Percentiles rank a stretch among this genome's conserved stretches.
phyloP scores from a whole-genome alignment of 2,113 vertebrate genomes.

The Brachyistius frenatus region DNA sequence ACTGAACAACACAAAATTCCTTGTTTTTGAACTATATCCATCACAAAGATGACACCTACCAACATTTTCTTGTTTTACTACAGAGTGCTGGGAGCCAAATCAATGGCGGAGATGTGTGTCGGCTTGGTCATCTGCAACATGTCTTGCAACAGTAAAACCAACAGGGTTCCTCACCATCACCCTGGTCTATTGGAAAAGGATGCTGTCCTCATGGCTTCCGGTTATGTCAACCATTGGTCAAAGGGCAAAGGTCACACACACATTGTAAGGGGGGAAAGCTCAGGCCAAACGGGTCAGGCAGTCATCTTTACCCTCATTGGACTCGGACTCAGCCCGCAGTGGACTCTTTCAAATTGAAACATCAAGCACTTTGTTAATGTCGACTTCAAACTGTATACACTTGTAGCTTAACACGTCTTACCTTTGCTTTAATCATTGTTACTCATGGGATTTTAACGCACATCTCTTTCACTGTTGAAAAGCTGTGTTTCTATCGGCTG shows the following conservation, averaged over 20 bases:
- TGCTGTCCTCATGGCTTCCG: no score
- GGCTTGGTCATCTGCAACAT: constrained; percentile 87
- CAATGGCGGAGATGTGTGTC: constrained; percentile 32
- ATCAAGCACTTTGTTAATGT: no score
- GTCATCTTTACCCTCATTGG: no score
- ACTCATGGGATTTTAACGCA: constrained; percentile 34
- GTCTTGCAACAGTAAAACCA: constrained; percentile 87
- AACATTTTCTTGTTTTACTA: constrained; percentile 35
- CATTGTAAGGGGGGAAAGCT: no score
- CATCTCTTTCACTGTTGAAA: constrained; percentile 33
- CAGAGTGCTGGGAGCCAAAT: constrained; percentile 50
- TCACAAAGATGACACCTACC: constrained; percentile 37
- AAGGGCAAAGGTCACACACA: no score
- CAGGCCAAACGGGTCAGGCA: no score
- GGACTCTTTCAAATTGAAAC: no score
- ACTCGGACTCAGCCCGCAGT: no score
- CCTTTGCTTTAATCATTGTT: constrained; percentile 50
- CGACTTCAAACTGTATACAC: constrained; percentile 52
- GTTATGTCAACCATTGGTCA: no score
- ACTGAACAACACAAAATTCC: not conserved
- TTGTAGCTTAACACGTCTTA: constrained; percentile 71
- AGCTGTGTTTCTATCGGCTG: not conserved
- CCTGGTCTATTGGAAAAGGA: no score
- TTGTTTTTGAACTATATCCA: constrained; percentile 1
- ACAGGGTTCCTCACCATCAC: no score